Conservation (phyloP, 2,113 vertebrate species). For the Plestiodon gilberti region DNA sequence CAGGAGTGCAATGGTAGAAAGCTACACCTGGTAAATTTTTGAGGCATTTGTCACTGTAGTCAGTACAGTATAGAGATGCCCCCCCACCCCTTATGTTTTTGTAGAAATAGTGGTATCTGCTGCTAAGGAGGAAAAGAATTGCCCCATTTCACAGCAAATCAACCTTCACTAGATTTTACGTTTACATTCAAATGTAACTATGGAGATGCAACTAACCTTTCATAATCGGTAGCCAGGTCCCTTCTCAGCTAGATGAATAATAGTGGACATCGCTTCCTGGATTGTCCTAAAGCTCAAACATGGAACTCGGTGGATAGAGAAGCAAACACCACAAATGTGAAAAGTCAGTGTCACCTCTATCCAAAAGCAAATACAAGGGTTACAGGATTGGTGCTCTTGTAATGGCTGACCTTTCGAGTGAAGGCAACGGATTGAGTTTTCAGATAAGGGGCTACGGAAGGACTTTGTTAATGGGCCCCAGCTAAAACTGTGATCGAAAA, state of each 20-base stretch:
- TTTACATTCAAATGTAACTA: conserved; percentile 1
- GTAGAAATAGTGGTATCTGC: background rate
- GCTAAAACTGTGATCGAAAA: conserved; percentile 18
- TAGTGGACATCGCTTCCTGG: conserved; percentile 49
- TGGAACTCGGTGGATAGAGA: background rate
- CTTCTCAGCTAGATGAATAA: conserved; percentile 48
- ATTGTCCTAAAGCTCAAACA: conserved; percentile 38
- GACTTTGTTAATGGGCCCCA: conserved; percentile 51
- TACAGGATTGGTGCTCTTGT: conserved; percentile 38
- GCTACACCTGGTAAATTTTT: background rate
- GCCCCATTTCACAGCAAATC: background rate
- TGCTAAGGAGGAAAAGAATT: background rate
- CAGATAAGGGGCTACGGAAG: conserved; percentile 59
- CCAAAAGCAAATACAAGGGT: conserved; percentile 60
- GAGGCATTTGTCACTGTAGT: background rate
- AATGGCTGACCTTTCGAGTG: conserved; percentile 44
- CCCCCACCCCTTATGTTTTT: background rate
- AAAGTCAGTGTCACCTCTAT: conserved; percentile 47
- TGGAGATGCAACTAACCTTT: background rate
- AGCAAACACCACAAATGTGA: conserved; percentile 54
- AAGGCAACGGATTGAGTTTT: conserved; percentile 50
- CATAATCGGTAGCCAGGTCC: conserved; percentile 1
- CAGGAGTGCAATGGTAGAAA: background rate
- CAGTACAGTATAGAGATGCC: background rate
- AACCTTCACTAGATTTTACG: background rate